phyloP scores from a whole-genome alignment of 2,888 invertebrate genomes.

The Brenthis hecate region DNA sequence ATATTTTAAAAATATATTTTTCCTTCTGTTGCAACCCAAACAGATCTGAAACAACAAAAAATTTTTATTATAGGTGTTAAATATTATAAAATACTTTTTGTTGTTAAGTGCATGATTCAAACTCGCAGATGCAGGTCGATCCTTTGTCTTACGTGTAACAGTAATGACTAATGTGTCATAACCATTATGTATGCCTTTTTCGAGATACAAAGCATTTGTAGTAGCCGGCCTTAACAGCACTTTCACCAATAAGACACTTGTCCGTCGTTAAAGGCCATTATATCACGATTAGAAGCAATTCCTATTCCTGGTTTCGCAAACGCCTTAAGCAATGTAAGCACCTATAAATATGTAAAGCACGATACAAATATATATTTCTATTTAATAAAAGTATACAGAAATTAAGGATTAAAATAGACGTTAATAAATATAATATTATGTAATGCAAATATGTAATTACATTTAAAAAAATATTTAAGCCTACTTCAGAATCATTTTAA shows the following conservation, averaged over 20 bases:
- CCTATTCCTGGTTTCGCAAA: constrained; percentile 57
- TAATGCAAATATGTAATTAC: no score
- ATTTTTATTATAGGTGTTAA: no score
- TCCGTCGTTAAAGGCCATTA: constrained; percentile 58
- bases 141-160: constrained; percentile 39
- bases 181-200: constrained; percentile 32
- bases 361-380: neutral
- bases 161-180: constrained; percentile 42
- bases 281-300: constrained; percentile 53
- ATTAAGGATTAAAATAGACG: no score
- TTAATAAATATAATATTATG: no score
- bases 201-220: constrained; percentile 36
- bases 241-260: constrained; percentile 62
- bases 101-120: constrained; percentile 30
- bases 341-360: constrained; percentile 17
- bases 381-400: neutral
- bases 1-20: no score
- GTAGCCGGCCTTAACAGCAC: constrained; percentile 43
- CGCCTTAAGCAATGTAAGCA: constrained; percentile 38
- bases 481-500: no score
- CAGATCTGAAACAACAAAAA: no score
- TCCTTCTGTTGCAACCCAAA: no score
- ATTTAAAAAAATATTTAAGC: no score
- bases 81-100: neutral
- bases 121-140: constrained; percentile 36